A percentile compares a stretch with the other conserved stretches of the same genome.
Evolutionary conservation across 2,888 invertebrate genomes (phyloP).

Genomic region (Napeogenes inachia): DNA sequence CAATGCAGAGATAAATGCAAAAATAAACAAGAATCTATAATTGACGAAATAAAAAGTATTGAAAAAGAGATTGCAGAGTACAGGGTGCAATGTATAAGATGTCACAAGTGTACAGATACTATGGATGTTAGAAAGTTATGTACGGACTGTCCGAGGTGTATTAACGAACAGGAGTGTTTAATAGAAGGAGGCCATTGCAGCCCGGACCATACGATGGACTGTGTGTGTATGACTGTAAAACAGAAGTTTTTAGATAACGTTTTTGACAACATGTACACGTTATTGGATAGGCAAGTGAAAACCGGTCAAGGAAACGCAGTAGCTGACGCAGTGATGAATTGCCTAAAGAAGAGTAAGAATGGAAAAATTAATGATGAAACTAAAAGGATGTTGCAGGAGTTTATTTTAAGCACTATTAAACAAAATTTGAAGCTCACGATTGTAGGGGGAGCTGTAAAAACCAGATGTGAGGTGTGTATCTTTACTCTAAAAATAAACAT

Average conservation of each 20-base stretch:
- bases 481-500: background rate
- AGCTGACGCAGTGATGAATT: constrained; percentile 49
- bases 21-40: constrained; percentile 43
- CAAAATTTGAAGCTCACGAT: constrained; percentile 65
- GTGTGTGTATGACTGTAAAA: constrained; percentile 59
- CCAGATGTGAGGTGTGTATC: constrained; percentile 62
- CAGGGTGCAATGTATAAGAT: constrained; percentile 46
- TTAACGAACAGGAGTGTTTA: constrained; percentile 47
- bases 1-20: constrained; percentile 55
- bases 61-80: constrained; percentile 44
- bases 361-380: constrained; percentile 59
- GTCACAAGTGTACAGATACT: constrained; percentile 55
- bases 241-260: constrained; percentile 63
- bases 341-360: constrained; percentile 56
- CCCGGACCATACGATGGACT: constrained; percentile 46
- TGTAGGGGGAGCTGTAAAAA: constrained; percentile 68
- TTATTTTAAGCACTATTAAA: constrained; percentile 54
- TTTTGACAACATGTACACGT: constrained; percentile 67
- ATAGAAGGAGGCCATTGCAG: constrained; percentile 44
- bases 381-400: constrained; percentile 52
- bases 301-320: constrained; percentile 52
- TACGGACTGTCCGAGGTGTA: constrained; percentile 60
- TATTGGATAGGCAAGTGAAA: constrained; percentile 51
- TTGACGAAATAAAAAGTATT: constrained; percentile 46
- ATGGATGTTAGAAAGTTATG: constrained; percentile 51